These are phyloP conservation scores for Protodeltote pygarga DNA, from an alignment of 2,888 invertebrate species.

Conservation along the genomic window DNA sequence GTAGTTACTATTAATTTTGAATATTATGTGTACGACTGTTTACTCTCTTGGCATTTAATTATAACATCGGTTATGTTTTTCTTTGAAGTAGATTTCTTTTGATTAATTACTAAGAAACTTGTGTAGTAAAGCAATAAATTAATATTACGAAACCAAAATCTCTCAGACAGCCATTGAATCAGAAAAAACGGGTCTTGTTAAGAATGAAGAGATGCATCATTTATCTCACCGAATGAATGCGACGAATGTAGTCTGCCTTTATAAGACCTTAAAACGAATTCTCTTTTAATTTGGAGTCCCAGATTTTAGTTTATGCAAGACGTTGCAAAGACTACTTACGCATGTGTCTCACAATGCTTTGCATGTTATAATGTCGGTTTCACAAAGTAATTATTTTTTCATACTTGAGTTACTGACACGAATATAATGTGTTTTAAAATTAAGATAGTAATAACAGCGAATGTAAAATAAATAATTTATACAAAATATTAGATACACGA, in stretches of 20 bases:
- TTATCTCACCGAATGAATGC: constrained; percentile 28
- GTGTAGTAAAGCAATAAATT: constrained; percentile 40
- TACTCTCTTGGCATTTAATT: too few species aligned
- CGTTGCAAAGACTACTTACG: constrained; percentile 52
- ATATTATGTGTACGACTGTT: too few species aligned
- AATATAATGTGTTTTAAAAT: constrained; percentile 16
- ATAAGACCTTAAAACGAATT: constrained; percentile 33
- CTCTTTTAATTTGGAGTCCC: constrained; percentile 38
- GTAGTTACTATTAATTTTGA: too few species aligned
- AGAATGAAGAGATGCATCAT: constrained; percentile 37
- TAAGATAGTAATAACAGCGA: background rate
- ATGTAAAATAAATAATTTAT: background rate
- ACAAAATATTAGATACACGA: too few species aligned
- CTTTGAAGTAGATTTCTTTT: background rate
- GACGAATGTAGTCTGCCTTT: constrained; percentile 9
- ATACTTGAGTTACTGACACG: constrained; percentile 31
- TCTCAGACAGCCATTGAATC: constrained; percentile 22
- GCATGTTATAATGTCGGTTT: constrained; percentile 51
- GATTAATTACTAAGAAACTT: constrained; percentile 24
- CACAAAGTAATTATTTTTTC: constrained; percentile 52
- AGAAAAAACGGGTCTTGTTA: constrained; percentile 22
- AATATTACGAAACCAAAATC: constrained; percentile 36
- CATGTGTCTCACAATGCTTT: constrained; percentile 49
- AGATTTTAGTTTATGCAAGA: constrained; percentile 56
- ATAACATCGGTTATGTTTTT: too few species aligned